A percentile compares a stretch with the other conserved stretches of the same genome.
phyloP scores from a whole-genome alignment of 2,797 vertebrate genomes.

The Trematomus bernacchii region DNA sequence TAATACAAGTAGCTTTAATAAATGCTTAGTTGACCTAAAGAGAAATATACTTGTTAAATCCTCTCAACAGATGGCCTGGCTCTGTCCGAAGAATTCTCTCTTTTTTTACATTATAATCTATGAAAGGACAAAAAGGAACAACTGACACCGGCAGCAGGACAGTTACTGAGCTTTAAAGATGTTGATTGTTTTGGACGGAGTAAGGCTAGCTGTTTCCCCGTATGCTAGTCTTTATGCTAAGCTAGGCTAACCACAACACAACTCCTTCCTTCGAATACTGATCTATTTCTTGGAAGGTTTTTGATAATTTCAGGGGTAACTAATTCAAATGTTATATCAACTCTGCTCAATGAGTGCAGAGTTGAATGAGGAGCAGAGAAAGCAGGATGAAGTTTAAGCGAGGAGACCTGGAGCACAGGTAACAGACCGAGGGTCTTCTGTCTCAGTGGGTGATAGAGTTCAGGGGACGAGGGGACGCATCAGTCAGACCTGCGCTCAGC shows the following conservation, averaged over 20 bases:
- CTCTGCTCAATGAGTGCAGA: background rate
- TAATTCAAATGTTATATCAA: background rate
- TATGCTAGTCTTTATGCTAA: background rate
- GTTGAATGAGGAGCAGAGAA: background rate
- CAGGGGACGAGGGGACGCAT: conserved; percentile 49
- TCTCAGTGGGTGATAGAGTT: conserved; percentile 41
- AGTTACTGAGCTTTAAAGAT: background rate
- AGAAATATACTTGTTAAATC: too few species aligned
- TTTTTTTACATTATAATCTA: too few species aligned
- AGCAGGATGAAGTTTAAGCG: background rate
- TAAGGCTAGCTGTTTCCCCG: background rate
- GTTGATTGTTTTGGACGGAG: background rate
- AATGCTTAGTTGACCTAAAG: too few species aligned
- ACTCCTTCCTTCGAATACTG: background rate
- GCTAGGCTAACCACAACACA: background rate
- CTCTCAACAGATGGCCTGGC: too few species aligned
- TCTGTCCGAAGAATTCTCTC: too few species aligned
- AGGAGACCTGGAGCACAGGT: conserved; percentile 29
- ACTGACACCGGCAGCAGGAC: too few species aligned
- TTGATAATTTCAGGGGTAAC: background rate
- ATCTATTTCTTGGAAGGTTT: background rate
- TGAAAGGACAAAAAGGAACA: too few species aligned
- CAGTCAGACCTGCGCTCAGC: conserved; percentile 44
- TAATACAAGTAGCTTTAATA: too few species aligned
- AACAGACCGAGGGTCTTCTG: conserved; percentile 18